These are phyloP conservation scores for Cephus cinctus DNA, from an alignment of 1,140 invertebrate species.

Conservation along the genomic window DNA sequence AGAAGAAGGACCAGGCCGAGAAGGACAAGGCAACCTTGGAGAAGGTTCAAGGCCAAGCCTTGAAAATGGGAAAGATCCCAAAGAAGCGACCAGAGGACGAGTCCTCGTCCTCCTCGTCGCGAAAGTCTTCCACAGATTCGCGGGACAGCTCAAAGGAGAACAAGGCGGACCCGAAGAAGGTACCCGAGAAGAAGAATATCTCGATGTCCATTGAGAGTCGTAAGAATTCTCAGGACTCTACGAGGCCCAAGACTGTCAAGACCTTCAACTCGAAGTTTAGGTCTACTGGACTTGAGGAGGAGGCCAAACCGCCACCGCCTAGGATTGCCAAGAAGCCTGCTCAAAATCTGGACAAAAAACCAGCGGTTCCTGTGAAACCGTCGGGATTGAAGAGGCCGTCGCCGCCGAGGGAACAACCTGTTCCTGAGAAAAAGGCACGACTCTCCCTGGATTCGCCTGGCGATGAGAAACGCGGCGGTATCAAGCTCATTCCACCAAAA, in stretches of 20 bases:
- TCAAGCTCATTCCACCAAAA: conserved; percentile 83
- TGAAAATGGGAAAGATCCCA: conserved; percentile 74
- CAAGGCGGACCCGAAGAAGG: conserved; percentile 43
- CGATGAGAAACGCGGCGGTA: conserved; percentile 72
- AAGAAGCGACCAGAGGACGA: conserved; percentile 62
- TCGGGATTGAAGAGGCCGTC: conserved; percentile 64
- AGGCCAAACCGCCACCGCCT: conserved; percentile 75
- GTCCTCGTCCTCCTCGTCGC: conserved; percentile 44
- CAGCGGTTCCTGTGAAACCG: conserved; percentile 52
- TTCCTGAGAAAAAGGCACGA: conserved; percentile 74
- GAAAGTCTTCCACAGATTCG: conserved; percentile 40
- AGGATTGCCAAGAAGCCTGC: conserved; percentile 53
- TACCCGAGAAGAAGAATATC: conserved; percentile 64
- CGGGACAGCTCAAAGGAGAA: conserved; percentile 46
- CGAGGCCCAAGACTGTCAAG: conserved; percentile 81
- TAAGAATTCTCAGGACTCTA: conserved; percentile 63
- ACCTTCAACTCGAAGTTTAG: conserved; percentile 85
- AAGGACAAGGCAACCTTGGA: conserved; percentile 68
- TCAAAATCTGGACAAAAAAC: conserved; percentile 60
- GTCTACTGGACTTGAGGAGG: conserved; percentile 81
- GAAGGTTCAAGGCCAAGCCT: conserved; percentile 64
- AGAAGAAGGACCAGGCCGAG: conserved; percentile 59
- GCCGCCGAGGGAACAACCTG: conserved; percentile 56
- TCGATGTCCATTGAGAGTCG: conserved; percentile 78
- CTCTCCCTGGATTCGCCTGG: conserved; percentile 49